A percentile compares a stretch with the other conserved stretches of the same genome.
Evolutionary conservation across 2,113 vertebrate genomes (phyloP).

Genomic region (Pollachius pollachius): DNA sequence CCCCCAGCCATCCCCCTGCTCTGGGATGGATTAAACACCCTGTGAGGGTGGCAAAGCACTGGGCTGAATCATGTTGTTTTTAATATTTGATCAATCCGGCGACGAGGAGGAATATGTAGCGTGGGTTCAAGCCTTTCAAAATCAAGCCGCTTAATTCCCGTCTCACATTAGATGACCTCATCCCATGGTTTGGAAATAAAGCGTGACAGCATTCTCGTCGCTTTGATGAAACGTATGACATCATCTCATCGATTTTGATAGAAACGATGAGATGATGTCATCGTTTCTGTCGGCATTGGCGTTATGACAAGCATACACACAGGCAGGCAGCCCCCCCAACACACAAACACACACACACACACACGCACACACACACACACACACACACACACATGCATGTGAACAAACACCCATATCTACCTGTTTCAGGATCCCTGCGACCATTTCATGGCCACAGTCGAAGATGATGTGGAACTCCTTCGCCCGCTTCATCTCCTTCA

Average conservation of each 20-base stretch:
- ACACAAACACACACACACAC: conserved; percentile 22
- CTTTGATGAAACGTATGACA: neutral
- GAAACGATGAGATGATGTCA: neutral
- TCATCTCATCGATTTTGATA: neutral
- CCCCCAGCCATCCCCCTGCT: conserved; percentile 40
- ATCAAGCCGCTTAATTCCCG: conserved; percentile 29
- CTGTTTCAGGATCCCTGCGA: conserved; percentile 96
- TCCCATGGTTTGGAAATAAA: neutral
- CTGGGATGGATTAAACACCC: conserved; percentile 56
- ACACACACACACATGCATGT: no score
- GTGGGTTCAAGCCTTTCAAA: conserved; percentile 6
- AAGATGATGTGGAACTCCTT: conserved; percentile 99
- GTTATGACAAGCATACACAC: neutral
- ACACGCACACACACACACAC: neutral
- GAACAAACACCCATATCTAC: conserved; percentile 59
- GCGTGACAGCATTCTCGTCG: no score
- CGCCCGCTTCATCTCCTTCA: conserved; percentile 98
- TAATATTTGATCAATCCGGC: conserved; percentile 60
- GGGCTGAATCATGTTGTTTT: conserved; percentile 54
- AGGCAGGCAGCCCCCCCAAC: conserved; percentile 1
- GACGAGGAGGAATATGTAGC: conserved; percentile 35
- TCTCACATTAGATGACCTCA: neutral
- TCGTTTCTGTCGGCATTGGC: no score
- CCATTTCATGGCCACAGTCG: conserved; percentile 97
- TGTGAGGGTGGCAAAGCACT: conserved; percentile 37